Evolutionary conservation across 2,888 invertebrate species (phyloP).

Genomic region (Agrotis clavis): DNA sequence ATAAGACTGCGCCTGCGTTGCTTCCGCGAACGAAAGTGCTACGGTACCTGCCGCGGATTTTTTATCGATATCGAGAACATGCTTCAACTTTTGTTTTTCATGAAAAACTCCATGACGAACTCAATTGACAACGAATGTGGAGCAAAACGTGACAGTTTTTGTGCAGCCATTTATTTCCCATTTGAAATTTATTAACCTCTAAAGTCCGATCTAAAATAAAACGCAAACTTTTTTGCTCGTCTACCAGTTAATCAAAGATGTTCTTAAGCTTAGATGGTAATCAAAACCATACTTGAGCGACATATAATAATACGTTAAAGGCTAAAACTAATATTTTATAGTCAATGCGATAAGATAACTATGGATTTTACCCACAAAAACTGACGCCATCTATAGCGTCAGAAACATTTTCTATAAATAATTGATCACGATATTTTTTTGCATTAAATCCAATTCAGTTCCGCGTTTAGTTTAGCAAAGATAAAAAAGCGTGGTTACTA

Average conservation of each 20-base stretch:
- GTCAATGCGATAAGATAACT: conserved; percentile 53
- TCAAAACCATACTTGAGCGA: conserved; percentile 45
- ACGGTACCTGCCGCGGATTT: conserved; percentile 57
- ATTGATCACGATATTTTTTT: conserved; percentile 80
- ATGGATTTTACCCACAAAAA: conserved; percentile 59
- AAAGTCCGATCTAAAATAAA: conserved; percentile 5
- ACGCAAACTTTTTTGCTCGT: conserved; percentile 31
- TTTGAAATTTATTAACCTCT: conserved; percentile 11
- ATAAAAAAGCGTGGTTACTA: conserved; percentile 59
- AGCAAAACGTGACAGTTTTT: conserved; percentile 28
- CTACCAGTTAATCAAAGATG: conserved; percentile 38
- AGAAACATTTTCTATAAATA: conserved; percentile 72
- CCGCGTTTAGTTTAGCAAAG: conserved; percentile 70
- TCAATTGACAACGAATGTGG: conserved; percentile 24
- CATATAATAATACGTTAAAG: conserved; percentile 53
- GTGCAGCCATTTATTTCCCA: conserved; percentile 6
- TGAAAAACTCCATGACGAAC: conserved; percentile 12
- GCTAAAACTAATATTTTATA: conserved; percentile 60
- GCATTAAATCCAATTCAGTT: conserved; percentile 69
- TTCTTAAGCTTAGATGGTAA: conserved; percentile 47
- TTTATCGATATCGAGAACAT: conserved; percentile 60
- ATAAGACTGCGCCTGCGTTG: conserved; percentile 72
- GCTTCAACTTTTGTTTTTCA: conserved; percentile 15
- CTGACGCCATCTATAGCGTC: conserved; percentile 59
- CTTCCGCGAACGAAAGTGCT: conserved; percentile 89